Evolutionary conservation across 1,140 invertebrate species (phyloP).

Genomic region (Oppia nitens): DNA sequence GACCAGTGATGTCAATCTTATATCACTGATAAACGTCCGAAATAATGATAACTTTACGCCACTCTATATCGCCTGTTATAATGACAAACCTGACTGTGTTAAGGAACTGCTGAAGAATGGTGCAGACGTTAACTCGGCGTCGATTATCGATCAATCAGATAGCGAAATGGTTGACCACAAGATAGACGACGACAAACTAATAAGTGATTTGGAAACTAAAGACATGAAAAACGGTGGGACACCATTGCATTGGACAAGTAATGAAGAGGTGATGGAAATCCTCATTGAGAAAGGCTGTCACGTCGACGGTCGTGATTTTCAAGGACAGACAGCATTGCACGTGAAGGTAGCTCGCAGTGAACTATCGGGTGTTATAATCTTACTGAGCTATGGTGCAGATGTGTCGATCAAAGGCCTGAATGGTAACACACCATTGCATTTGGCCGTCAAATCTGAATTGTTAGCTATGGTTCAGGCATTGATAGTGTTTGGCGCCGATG

Average conservation of each 20-base stretch:
- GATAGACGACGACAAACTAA: constrained; percentile 5
- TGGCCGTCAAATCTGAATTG: constrained; percentile 31
- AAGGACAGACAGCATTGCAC: constrained; percentile 64
- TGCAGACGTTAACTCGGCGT: neutral
- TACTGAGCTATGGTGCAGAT: constrained; percentile 28
- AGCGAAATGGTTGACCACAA: too few species aligned
- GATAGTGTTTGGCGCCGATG: constrained; percentile 44
- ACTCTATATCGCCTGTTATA: constrained; percentile 62
- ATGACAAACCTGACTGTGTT: constrained; percentile 68
- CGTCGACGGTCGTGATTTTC: constrained; percentile 64
- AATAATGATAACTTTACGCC: constrained; percentile 68
- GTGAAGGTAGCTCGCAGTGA: constrained; percentile 40
- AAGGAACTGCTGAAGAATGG: constrained; percentile 48
- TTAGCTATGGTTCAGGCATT: constrained; percentile 38
- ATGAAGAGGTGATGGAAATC: constrained; percentile 44
- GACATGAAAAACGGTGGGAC: constrained; percentile 84
- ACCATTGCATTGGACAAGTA: constrained; percentile 74
- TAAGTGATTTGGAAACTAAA: constrained; percentile 26
- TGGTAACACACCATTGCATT: constrained; percentile 56
- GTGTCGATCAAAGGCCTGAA: constrained; percentile 45
- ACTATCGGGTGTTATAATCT: constrained; percentile 29
- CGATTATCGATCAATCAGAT: neutral
- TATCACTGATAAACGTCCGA: constrained; percentile 45
- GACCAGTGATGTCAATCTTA: neutral
- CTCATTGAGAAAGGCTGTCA: constrained; percentile 65